Percentiles rank a stretch among this genome's conserved stretches.
Conservation (phyloP, 2,888 invertebrate genomes). For the Caenorhabditis sulstoni region DNA sequence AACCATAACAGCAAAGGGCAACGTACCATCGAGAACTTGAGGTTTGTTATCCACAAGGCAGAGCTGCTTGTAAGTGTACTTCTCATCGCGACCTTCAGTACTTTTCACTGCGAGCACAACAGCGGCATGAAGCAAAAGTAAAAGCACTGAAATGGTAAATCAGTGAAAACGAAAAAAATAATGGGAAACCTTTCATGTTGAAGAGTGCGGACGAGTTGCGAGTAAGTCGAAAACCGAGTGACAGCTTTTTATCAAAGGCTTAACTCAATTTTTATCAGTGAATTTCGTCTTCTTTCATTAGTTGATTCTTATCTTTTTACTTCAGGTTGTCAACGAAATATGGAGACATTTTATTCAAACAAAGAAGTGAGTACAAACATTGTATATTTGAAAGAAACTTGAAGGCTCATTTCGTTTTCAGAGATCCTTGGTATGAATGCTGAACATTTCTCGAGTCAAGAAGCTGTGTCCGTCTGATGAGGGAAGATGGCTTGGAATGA, state of each 20-base stretch:
- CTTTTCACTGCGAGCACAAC: not conserved
- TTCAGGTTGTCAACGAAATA: not conserved
- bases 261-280: slow-evolving; percentile 26
- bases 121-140: slow-evolving; percentile 28
- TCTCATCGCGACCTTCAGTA: slow-evolving; percentile 70
- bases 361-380: not conserved
- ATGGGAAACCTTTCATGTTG: slow-evolving; percentile 32
- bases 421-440: slow-evolving; percentile 63
- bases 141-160: slow-evolving; percentile 21
- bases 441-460: slow-evolving; percentile 64
- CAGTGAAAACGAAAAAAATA: too few relatives aligned
- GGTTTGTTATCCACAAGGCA: slow-evolving; percentile 75
- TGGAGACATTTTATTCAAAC: slow-evolving; percentile 1
- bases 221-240: slow-evolving; percentile 31
- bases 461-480: slow-evolving; percentile 75
- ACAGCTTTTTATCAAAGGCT: slow-evolving; percentile 37
- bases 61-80: slow-evolving; percentile 77
- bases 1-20: too few relatives aligned
- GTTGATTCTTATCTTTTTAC: slow-evolving; percentile 22
- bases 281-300: slow-evolving; percentile 24
- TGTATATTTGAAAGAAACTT: slow-evolving; percentile 5
- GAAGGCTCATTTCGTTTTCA: slow-evolving; percentile 21
- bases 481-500: slow-evolving; percentile 74
- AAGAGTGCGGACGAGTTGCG: slow-evolving; percentile 18
- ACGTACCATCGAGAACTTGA: slow-evolving; percentile 61